Evolutionary conservation across 2,888 invertebrate species (phyloP), one percentile per base, ranked within the genome.

Genomic region (Chouioia cunea): DNA sequence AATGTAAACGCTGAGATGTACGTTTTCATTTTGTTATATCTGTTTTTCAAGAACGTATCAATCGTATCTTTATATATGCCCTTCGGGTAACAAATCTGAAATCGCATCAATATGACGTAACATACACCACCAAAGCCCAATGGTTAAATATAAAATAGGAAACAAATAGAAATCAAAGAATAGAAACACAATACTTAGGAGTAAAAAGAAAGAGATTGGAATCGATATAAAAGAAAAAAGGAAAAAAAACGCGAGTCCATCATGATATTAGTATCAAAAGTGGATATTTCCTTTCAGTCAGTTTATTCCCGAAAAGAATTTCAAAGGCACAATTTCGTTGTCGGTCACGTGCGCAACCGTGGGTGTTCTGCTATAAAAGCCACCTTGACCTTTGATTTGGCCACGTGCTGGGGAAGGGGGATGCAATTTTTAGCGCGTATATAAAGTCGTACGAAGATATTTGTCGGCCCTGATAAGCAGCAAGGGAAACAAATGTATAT

Each of bases 261-360:
- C 36, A 15, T 8, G 27, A 27, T 18, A 6, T 20, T 23, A 2
- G 8, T 68, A 68, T 62, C 68, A 44, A 44, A 43, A 16, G 48
- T 59, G 48, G 70, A 70, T 59, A 53, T 62, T 47, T 67, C 1
- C 53, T 36, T 54, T 52, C 43, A 46, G 8, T 12, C 16, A 23
- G 15, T 36, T 70, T 63, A 70, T 70, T 64, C 52, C 59, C 47
- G 59, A 59, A 22, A 47, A 65, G 64, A 20, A 70, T 70, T 64
- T 59, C 53, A 22, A 59, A 59, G 64, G 59, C 64, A 36, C 23
- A 47, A 53, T 58, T 69, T 64, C 57, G 58, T 44, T 56, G 20
- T 20, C 46, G 46, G 54, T 54, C 48, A 44, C 53, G 47, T n/a
- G 14, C 53, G 47, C 27, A 54, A 52, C 16, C 60, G 44, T 27